Conservation (phyloP, 1,140 invertebrate genomes). For the Cheumatopsyche charites region DNA sequence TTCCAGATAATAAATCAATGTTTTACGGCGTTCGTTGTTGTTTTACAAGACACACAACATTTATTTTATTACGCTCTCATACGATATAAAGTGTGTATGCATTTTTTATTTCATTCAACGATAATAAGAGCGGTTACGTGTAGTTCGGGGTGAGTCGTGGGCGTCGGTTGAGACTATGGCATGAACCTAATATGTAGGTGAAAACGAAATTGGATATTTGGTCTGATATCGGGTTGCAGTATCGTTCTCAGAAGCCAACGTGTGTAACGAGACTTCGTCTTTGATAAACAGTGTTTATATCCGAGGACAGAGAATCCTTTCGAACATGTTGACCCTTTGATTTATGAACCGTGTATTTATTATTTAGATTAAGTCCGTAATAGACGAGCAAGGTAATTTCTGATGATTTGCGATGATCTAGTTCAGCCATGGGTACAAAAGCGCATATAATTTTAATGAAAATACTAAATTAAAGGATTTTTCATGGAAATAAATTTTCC, state of each 20-base stretch:
- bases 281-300: neutral
- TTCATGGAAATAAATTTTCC: too few relatives aligned
- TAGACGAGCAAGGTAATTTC: too few relatives aligned
- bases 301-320: neutral
- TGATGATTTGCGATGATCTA: too few relatives aligned
- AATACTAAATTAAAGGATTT: too few relatives aligned
- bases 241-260: neutral
- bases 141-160: neutral
- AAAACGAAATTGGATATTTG: neutral
- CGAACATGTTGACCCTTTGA: neutral
- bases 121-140: neutral
- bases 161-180: too few relatives aligned
- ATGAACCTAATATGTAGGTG: neutral
- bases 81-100: neutral
- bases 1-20: too few relatives aligned
- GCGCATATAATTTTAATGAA: too few relatives aligned
- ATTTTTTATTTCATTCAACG: neutral
- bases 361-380: too few relatives aligned
- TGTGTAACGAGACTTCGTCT: neutral
- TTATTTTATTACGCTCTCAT: too few relatives aligned
- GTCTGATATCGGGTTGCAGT: neutral
- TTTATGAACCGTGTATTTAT: neutral
- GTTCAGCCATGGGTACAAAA: too few relatives aligned
- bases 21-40: too few relatives aligned
- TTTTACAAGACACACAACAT: too few relatives aligned